phyloP scores from a whole-genome alignment of 2,797 vertebrate genomes.

The Danio choprae region DNA sequence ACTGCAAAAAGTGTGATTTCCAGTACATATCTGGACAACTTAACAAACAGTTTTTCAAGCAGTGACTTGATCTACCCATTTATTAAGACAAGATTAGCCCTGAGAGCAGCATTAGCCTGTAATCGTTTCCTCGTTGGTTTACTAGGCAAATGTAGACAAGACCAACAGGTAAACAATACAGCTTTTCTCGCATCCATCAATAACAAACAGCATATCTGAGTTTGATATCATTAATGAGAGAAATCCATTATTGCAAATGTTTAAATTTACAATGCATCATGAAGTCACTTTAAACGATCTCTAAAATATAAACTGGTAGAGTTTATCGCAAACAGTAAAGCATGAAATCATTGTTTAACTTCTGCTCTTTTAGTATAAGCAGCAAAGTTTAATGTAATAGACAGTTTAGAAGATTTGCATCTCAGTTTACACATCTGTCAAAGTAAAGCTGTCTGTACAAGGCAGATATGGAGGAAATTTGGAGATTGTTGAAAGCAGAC shows the following conservation, averaged over 20 bases:
- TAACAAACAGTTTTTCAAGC: conserved; percentile 20
- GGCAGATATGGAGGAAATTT: conserved; percentile 3
- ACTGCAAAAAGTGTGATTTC: conserved; percentile 18
- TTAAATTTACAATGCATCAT: not conserved
- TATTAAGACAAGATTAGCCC: conserved; percentile 42
- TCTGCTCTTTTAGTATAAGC: not conserved
- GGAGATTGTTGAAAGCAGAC: not conserved
- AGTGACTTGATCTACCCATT: not conserved
- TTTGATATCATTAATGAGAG: not conserved
- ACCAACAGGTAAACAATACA: conserved; percentile 25
- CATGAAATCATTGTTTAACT: conserved; percentile 7
- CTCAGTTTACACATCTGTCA: conserved; percentile 28
- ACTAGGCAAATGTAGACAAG: conserved; percentile 32
- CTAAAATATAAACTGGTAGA: not conserved
- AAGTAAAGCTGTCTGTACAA: conserved; percentile 11
- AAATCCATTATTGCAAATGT: not conserved
- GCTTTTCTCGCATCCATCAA: not conserved
- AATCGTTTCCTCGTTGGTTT: conserved; percentile 48
- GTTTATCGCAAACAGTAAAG: not conserved
- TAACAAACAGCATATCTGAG: not conserved
- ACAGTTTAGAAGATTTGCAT: conserved; percentile 9
- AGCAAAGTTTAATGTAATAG: conserved; percentile 5
- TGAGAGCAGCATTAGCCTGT: conserved; percentile 42
- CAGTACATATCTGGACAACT: conserved; percentile 24
- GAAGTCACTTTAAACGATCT: not conserved